phyloP scores from a whole-genome alignment of 2,888 invertebrate species.

The Eupithecia centaureata region DNA sequence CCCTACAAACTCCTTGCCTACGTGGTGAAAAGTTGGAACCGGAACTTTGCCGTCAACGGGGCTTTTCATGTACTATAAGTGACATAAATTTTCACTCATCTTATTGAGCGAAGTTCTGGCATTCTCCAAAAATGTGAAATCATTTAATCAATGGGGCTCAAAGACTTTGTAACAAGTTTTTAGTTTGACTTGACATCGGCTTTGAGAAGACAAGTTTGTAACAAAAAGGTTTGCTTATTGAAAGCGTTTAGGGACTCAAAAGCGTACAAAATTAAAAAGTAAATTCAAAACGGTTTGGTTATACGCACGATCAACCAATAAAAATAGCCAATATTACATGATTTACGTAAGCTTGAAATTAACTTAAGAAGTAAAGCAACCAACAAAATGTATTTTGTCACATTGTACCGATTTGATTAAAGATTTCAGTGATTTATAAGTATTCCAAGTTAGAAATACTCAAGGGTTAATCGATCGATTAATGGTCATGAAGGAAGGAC shows the following conservation, averaged over 20 bases:
- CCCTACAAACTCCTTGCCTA: constrained; percentile 12
- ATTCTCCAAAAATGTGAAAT: constrained; percentile 43
- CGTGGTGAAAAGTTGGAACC: constrained; percentile 12
- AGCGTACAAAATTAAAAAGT: not conserved
- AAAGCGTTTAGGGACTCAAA: constrained; percentile 13
- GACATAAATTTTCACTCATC: constrained; percentile 40
- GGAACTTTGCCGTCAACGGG: constrained; percentile 24
- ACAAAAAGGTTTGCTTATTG: constrained; percentile 27
- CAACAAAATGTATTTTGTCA: not conserved
- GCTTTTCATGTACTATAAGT: constrained; percentile 32
- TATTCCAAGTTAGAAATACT: not conserved
- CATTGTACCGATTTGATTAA: not conserved
- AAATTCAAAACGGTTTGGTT: not conserved
- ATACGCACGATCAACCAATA: not conserved
- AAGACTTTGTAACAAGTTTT: constrained; percentile 34
- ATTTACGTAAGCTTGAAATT: not conserved
- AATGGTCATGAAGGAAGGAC: constrained; percentile 58
- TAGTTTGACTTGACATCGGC: constrained; percentile 28
- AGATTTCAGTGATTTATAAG: not conserved
- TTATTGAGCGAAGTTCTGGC: constrained; percentile 40
- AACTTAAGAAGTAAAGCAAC: not conserved
- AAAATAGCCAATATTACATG: not conserved
- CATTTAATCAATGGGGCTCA: constrained; percentile 37
- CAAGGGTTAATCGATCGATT: not conserved
- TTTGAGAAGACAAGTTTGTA: constrained; percentile 18